Evolutionary conservation across 2,888 invertebrate species (phyloP), one percentile per base, ranked within the genome.

Genomic region (Odontothrips loti): DNA sequence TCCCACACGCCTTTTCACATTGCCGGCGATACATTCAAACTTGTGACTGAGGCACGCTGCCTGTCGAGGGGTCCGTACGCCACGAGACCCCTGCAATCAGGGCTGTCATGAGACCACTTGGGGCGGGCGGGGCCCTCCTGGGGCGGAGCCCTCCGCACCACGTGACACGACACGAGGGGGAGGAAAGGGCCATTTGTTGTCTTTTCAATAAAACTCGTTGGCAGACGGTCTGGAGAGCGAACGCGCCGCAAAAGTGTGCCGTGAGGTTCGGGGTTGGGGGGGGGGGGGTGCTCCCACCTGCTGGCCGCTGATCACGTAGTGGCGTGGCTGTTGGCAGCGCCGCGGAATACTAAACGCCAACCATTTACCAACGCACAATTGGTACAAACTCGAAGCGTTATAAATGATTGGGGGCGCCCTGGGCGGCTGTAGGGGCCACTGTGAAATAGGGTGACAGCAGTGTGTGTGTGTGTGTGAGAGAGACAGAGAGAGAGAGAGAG

Each of bases 381-480:
- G 68, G 68, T 75, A 75, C 68, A 75, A 75, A 75, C 68, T 75
- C 68, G 68, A 75, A 75, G 68, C 68, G 68, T 75, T 75, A 75
- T 75, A 75, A 75, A 75, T 75, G 68, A 75, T 75, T 75, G 68
- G 68, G 68, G n/a, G 68, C 23, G 27, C 12, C 27, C 23, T 43
- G 34, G 34, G 34, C 34, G 34, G 34, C 34, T 43, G 34, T 6
- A 43, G 34, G 34, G 34, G 34, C 34, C 34, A 6, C 34, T 43
- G 34, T 43, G 34, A 43, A 43, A 43, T 43, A 43, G 34, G 34
- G 34, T 43, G 34, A 43, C 34, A 43, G 34, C 34, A n/a, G 51
- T 6, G 51, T 17, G 51, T 6, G 51, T 51, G 51, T 51, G 51
- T 51, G 51, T 51, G 51, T 51, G 51, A 48, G 48, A 48, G 48